phyloP scores from a whole-genome alignment of 2,888 invertebrate genomes.

The Eurois occulta region DNA sequence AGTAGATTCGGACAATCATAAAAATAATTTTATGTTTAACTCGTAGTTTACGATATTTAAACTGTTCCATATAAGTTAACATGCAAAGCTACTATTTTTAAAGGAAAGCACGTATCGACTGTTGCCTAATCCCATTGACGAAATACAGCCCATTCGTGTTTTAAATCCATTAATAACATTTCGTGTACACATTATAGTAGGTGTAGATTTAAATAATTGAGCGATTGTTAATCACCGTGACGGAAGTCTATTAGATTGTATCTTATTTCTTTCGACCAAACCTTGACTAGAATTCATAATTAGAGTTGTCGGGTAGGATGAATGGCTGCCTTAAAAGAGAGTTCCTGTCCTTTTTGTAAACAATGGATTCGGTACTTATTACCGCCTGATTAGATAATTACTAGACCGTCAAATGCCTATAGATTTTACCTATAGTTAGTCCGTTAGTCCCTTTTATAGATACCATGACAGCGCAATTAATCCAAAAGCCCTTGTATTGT shows the following conservation, averaged over 20 bases:
- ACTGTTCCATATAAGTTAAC: conserved; percentile 28
- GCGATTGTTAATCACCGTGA: conserved; percentile 35
- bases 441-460: background rate
- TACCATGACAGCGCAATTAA: too few species aligned
- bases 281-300: conserved; percentile 46
- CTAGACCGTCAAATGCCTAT: background rate
- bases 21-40: conserved; percentile 18
- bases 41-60: conserved; percentile 37
- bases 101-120: conserved; percentile 28
- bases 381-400: background rate
- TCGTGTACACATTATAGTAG: conserved; percentile 45
- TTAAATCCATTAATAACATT: conserved; percentile 49
- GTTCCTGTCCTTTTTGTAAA: conserved; percentile 6
- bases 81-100: conserved; percentile 47
- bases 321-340: conserved; percentile 10
- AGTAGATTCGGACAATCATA: background rate
- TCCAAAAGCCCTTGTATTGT: background rate
- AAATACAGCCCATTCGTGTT: conserved; percentile 53
- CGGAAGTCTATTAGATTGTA: conserved; percentile 42
- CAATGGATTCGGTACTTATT: background rate
- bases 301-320: background rate
- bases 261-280: conserved; percentile 33
- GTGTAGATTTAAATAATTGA: conserved; percentile 51
- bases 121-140: conserved; percentile 45
- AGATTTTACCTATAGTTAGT: background rate